Evolutionary conservation across 2,797 vertebrate species (phyloP).

Genomic region (Oreonectes daqikongensis): DNA sequence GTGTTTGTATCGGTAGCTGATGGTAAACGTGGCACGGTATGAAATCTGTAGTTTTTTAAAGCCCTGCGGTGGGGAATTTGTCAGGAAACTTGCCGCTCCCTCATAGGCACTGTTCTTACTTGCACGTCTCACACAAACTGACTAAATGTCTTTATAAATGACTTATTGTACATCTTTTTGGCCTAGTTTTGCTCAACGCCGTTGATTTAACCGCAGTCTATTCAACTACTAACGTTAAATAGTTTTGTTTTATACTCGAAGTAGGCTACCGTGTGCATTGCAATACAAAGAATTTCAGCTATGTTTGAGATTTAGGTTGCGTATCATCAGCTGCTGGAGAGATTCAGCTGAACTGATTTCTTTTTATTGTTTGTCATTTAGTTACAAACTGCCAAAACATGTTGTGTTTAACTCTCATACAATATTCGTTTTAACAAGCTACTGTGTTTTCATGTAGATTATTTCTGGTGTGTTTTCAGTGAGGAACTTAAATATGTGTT

Average conservation of each 20-base stretch:
- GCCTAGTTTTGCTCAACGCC: neutral
- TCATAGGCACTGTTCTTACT: neutral
- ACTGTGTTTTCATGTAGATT: neutral
- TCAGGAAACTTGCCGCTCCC: slow-evolving; percentile 27
- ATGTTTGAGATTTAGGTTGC: too few species aligned
- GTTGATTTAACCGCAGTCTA: neutral
- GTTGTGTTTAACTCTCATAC: neutral
- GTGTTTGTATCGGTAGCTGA: neutral
- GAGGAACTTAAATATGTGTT: neutral
- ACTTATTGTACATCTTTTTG: neutral
- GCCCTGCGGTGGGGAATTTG: slow-evolving; percentile 15
- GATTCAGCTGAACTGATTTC: neutral
- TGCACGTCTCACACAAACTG: slow-evolving; percentile 7
- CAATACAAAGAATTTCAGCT: neutral
- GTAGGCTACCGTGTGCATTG: neutral
- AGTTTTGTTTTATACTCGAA: too few species aligned
- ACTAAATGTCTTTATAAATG: neutral
- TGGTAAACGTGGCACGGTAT: neutral
- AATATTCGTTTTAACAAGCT: neutral
- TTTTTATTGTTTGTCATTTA: neutral
- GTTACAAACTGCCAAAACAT: neutral
- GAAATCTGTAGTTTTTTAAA: neutral
- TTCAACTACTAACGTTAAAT: neutral
- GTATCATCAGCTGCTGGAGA: neutral
- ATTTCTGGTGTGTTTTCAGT: neutral